phyloP scores from a whole-genome alignment of 23 tunicate species.

The Clavelina lepadiformis region DNA sequence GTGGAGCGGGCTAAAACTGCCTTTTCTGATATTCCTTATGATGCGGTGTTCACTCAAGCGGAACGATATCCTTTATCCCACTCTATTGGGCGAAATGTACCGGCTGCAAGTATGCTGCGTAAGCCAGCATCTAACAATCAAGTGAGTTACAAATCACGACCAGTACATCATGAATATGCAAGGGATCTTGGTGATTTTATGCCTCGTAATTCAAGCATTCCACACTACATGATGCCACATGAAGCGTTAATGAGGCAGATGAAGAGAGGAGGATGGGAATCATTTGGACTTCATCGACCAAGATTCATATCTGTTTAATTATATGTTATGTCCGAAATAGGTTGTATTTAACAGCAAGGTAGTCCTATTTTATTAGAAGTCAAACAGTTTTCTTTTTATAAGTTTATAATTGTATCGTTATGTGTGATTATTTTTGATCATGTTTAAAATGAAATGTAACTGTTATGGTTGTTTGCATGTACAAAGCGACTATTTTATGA shows the following conservation, averaged over 20 bases:
- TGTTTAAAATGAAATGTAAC: too few species aligned
- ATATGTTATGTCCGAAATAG: not conserved
- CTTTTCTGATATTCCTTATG: slow-evolving; percentile 24
- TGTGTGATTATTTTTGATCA: too few species aligned
- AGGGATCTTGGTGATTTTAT: slow-evolving; percentile 9
- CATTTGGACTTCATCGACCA: slow-evolving; percentile 33
- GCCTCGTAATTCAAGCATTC: slow-evolving; percentile 46
- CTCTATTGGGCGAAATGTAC: slow-evolving; percentile 30
- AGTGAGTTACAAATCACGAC: slow-evolving; percentile 25
- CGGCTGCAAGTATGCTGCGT: slow-evolving; percentile 45
- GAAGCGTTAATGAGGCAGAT: slow-evolving; percentile 41
- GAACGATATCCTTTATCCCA: slow-evolving; percentile 52
- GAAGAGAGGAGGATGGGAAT: slow-evolving; percentile 52
- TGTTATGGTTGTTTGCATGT: too few species aligned
- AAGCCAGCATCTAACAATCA: slow-evolving; percentile 13
- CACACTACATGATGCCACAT: slow-evolving; percentile 86
- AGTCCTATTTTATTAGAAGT: too few species aligned
- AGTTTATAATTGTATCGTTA: too few species aligned
- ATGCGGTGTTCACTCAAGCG: slow-evolving; percentile 28
- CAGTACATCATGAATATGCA: slow-evolving; percentile 36
- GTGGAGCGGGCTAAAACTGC: slow-evolving; percentile 46
- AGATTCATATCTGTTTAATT: slow-evolving; percentile 72
- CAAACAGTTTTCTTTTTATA: too few species aligned
- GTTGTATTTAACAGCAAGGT: not conserved
- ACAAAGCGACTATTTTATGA: too few species aligned